Conservation (phyloP, 2,797 vertebrate genomes). For the Sphenodon punctatus region DNA sequence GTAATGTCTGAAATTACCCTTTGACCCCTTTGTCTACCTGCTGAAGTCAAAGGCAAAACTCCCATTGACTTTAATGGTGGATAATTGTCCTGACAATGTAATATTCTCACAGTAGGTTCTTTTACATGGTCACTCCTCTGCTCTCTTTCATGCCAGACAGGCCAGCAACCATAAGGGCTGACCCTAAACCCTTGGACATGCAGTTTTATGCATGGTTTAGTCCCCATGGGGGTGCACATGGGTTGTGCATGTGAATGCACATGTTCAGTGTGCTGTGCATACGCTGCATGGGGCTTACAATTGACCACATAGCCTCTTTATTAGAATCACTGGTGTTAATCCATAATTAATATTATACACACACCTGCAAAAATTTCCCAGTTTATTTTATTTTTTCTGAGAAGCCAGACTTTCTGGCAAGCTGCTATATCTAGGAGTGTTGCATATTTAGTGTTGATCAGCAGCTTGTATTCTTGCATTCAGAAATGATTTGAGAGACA, state of each 20-base stretch:
- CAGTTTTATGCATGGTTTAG: too few relatives aligned
- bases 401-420: conserved; percentile 24
- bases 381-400: conserved; percentile 47
- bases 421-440: conserved; percentile 29
- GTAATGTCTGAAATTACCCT: too few relatives aligned
- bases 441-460: conserved; percentile 26
- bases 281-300: too few relatives aligned
- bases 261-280: too few relatives aligned
- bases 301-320: conserved; percentile 34
- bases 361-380: conserved; percentile 55
- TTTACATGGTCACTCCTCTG: background rate
- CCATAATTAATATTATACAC: conserved; percentile 23
- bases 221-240: too few relatives aligned
- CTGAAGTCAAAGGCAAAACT: too few relatives aligned
- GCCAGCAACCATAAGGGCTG: conserved; percentile 30
- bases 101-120: background rate
- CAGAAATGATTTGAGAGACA: background rate
- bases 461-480: conserved; percentile 9
- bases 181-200: too few relatives aligned
- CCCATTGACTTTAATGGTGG: too few relatives aligned
- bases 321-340: conserved; percentile 28
- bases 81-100: too few relatives aligned
- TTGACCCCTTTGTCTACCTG: too few relatives aligned
- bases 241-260: too few relatives aligned
- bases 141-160: background rate